These are phyloP conservation scores for Epinotia demarniana DNA, from an alignment of 2,888 invertebrate species.

Conservation along the genomic window DNA sequence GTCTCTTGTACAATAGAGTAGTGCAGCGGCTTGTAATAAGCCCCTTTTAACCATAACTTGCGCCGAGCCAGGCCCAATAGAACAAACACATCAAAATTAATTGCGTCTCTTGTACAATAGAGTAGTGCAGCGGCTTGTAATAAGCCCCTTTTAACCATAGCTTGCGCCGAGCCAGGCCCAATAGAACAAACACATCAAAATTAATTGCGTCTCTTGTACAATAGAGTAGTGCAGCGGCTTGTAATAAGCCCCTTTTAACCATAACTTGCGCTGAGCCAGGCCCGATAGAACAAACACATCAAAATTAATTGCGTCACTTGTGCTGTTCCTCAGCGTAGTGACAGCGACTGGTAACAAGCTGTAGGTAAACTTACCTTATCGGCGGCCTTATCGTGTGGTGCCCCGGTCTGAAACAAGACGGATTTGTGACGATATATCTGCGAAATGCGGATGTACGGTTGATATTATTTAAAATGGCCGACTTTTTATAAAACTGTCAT, in stretches of 20 bases:
- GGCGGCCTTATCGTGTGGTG: constrained; percentile 34
- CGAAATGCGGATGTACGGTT: constrained; percentile 15
- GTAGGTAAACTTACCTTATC: constrained; percentile 37
- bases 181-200: not conserved
- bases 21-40: no score
- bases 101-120: not conserved
- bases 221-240: not conserved
- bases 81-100: not conserved
- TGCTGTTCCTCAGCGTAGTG: not conserved
- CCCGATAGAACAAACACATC: not conserved
- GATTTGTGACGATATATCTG: constrained; percentile 32
- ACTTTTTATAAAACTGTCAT: no score
- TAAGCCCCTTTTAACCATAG: no score
- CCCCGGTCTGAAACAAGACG: constrained; percentile 42
- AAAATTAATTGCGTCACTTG: not conserved
- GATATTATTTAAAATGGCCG: no score
- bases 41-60: no score
- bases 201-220: not conserved
- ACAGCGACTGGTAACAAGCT: constrained; percentile 17
- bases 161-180: not conserved
- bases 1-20: no score
- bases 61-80: not conserved
- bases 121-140: constrained; percentile 1
- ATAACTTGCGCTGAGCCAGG: not conserved
- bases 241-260: not conserved